Evolutionary conservation across 92 coral and sea anemone species (phyloP), one percentile per base, ranked within the genome.

Genomic region (Galaxea fascicularis): DNA sequence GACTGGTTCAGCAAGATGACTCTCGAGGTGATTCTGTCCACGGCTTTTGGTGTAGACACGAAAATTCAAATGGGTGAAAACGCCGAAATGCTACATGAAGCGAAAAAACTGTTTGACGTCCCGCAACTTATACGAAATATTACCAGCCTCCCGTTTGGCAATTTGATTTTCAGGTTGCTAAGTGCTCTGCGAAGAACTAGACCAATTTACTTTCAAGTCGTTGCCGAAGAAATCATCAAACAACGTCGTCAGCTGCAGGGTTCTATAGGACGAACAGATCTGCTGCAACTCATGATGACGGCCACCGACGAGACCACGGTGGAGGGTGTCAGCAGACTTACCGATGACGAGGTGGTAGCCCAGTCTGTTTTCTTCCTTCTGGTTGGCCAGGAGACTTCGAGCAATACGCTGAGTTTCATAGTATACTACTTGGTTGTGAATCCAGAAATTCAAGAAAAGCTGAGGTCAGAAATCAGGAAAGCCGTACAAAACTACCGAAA

Each of bases 1-100:
- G 85, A 87, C 64, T 92, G 91, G 91, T 92, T 89, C 74, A 84
- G 85, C 21, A 77, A 77, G 26, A 35, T 92, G 86, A 71, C 93
- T 0, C 81, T 89, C 13, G 95, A 89, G 30, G 87, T 76, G 24
- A 85, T 89, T 41, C 70, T 88, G 28, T 59, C 91, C 26, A 89
- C 90, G 26, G 82, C 80, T 17, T 89, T 91, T 75, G 92, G 95
- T 22, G 58, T 89, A n/a, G 79, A 83, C 14, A 77, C 92, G 4
- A 85, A 90, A 30, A 77, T 86, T 27, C 95, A 92, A 60, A 77
- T 27, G 10, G 89, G 86, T 16, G 80, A 63, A 29, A 65, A 92
- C 28, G 77, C 66, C 46, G 81, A 86, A 57, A 76, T 89, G 26
- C 63, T 86, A 21, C 29, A 51, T 1, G 77, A 66, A 20, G 77